Conservation (phyloP, 2,888 invertebrate genomes). For the Brachyptera risi region DNA sequence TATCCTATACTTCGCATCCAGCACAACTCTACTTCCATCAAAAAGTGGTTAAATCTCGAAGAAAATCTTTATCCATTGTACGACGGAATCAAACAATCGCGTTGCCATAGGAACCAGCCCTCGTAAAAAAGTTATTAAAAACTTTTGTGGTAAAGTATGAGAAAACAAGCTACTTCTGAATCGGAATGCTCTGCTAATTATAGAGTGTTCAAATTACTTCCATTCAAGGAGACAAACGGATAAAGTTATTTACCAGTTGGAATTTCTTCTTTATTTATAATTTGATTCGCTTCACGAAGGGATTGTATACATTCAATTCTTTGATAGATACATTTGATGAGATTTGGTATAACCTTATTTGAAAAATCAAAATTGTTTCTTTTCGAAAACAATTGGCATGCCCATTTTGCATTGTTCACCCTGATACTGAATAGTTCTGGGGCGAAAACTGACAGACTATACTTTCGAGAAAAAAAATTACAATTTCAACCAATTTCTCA, state of each 20-base stretch:
- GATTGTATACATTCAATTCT: too few species aligned
- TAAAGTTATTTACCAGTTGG: background rate
- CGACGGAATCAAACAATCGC: background rate
- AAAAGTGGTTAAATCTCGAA: background rate
- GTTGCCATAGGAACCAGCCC: background rate
- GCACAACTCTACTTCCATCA: background rate
- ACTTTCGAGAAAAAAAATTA: too few species aligned
- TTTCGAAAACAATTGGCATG: too few species aligned
- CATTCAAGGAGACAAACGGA: background rate
- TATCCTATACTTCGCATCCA: too few species aligned
- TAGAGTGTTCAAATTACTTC: slow-evolving; percentile 5
- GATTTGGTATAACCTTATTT: too few species aligned
- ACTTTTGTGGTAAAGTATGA: background rate
- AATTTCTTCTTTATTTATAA: background rate
- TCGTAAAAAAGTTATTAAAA: slow-evolving; percentile 20
- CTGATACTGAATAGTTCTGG: too few species aligned
- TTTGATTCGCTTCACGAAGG: background rate
- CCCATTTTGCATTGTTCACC: too few species aligned
- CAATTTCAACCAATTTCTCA: too few species aligned
- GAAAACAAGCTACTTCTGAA: slow-evolving; percentile 14
- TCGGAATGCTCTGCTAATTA: slow-evolving; percentile 1
- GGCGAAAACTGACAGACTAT: too few species aligned
- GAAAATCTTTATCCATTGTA: too few species aligned
- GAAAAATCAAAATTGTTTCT: too few species aligned
- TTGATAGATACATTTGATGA: too few species aligned